A percentile compares a stretch with the other conserved stretches of the same genome.
Evolutionary conservation across 2,113 vertebrate species (phyloP).

Genomic region (Axis porcinus): DNA sequence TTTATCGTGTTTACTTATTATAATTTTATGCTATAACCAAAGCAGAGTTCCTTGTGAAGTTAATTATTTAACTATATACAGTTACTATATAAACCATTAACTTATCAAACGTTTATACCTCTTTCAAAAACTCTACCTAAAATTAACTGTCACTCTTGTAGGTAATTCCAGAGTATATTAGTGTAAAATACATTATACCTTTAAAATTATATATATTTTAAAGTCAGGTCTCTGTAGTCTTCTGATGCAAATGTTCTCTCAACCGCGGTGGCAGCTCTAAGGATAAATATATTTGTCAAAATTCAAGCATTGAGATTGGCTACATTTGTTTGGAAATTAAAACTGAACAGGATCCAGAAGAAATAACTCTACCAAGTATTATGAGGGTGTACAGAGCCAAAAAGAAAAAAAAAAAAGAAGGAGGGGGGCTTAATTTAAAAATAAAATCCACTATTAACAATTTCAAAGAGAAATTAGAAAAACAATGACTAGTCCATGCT

Average conservation of each 20-base stretch:
- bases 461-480: background rate
- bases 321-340: constrained; percentile 28
- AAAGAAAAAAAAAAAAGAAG: background rate
- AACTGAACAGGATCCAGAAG: background rate
- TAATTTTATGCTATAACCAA: constrained; percentile 48
- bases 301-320: background rate
- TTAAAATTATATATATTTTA: background rate
- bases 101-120: constrained; percentile 49
- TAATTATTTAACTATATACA: constrained; percentile 61
- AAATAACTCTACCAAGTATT: background rate
- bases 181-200: background rate
- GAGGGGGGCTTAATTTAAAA: background rate
- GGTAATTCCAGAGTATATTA: background rate
- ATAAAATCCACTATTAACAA: background rate
- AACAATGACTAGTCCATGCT: background rate
- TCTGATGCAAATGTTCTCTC: background rate
- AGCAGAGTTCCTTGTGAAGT: constrained; percentile 35
- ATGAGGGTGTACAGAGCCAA: background rate
- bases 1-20: constrained; percentile 38
- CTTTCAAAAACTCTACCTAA: constrained; percentile 48
- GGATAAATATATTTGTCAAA: background rate
- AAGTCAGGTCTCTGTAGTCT: background rate
- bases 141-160: constrained; percentile 26
- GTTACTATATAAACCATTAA: constrained; percentile 68
- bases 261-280: background rate